Evolutionary conservation across 2,888 invertebrate genomes (phyloP).

Genomic region (Chrysolina oricalcia): DNA sequence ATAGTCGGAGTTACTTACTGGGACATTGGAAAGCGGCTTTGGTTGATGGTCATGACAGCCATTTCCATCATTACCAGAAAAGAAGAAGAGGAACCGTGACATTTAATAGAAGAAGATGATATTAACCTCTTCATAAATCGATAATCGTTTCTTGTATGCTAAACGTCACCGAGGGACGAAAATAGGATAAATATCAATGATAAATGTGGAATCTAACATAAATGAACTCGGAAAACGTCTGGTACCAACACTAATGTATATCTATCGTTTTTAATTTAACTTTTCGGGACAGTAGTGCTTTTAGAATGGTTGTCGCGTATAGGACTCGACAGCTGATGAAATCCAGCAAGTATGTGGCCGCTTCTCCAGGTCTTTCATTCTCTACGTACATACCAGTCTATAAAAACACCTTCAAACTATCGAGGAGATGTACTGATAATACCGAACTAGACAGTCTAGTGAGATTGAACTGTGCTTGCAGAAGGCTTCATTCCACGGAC

Average conservation of each 20-base stretch:
- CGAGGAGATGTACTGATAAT: constrained; percentile 26
- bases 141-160: not conserved
- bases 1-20: too few species aligned
- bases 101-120: too few species aligned
- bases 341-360: constrained; percentile 57
- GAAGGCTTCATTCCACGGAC: constrained; percentile 58
- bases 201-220: not conserved
- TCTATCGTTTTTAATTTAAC: not conserved
- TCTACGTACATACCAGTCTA: constrained; percentile 43
- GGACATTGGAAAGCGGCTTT: too few species aligned
- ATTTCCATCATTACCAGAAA: too few species aligned
- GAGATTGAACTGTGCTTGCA: constrained; percentile 57
- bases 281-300: not conserved
- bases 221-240: not conserved
- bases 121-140: too few species aligned
- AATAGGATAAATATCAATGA: not conserved
- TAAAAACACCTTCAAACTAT: constrained; percentile 38
- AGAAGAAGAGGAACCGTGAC: too few species aligned
- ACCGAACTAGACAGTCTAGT: constrained; percentile 43
- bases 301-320: constrained; percentile 64
- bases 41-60: too few species aligned
- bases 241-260: not conserved
- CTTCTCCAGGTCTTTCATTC: constrained; percentile 56
- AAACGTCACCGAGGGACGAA: not conserved
- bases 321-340: constrained; percentile 61